Evolutionary conservation across 2,888 invertebrate species (phyloP).

Genomic region (Apotomis capreana): DNA sequence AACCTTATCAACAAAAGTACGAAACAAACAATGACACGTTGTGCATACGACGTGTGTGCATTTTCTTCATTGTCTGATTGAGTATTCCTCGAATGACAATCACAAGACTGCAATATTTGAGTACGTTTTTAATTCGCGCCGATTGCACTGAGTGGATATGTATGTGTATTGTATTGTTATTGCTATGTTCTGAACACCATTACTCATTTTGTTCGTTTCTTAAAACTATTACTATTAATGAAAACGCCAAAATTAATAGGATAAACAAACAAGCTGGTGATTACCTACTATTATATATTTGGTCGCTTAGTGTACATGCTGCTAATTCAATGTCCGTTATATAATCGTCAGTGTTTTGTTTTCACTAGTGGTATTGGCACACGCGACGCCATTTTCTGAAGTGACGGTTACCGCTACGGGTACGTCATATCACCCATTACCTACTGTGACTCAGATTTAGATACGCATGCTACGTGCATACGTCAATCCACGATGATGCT

Average conservation of each 20-base stretch:
- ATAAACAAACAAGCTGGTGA: too few relatives aligned
- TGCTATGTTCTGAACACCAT: too few relatives aligned
- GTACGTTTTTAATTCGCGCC: neutral
- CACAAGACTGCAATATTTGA: neutral
- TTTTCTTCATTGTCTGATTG: conserved; percentile 13
- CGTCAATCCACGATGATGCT: conserved; percentile 29
- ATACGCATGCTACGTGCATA: conserved; percentile 28
- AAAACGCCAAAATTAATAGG: too few relatives aligned
- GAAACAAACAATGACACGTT: conserved; percentile 28
- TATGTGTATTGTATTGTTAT: too few relatives aligned
- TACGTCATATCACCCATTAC: neutral
- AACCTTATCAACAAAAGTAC: conserved; percentile 35
- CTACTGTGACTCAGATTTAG: conserved; percentile 27
- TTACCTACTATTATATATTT: too few relatives aligned
- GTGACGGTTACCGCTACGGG: conserved; percentile 6
- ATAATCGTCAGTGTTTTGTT: neutral
- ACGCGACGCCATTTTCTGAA: conserved; percentile 17
- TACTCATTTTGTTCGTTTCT: neutral
- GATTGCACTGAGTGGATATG: too few relatives aligned
- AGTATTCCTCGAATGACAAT: conserved; percentile 2
- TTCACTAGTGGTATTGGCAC: conserved; percentile 7
- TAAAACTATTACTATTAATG: neutral
- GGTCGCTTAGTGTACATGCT: too few relatives aligned
- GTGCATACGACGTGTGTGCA: conserved; percentile 9
- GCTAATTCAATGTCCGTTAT: neutral